Evolutionary conservation across 2,888 invertebrate species (phyloP).

Genomic region (Meteorus cinctellus): DNA sequence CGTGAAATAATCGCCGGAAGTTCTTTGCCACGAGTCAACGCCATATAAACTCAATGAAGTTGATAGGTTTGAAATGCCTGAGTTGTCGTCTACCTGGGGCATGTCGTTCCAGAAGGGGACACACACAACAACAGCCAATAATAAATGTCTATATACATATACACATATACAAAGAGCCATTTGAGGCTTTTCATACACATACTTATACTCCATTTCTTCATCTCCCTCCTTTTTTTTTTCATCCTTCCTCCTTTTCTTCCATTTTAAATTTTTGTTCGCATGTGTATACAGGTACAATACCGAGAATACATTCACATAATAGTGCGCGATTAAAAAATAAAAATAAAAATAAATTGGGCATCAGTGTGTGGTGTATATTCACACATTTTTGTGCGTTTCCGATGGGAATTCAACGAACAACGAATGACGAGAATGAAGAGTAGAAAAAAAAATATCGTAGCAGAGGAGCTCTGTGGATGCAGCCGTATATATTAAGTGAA

Average conservation of each 20-base stretch:
- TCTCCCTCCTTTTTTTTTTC: neutral
- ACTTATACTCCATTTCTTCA: neutral
- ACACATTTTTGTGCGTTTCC: neutral
- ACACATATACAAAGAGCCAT: neutral
- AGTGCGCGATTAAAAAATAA: neutral
- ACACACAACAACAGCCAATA: neutral
- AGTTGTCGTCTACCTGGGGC: constrained; percentile 6
- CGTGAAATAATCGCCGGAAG: constrained; percentile 19
- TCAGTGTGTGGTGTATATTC: constrained; percentile 7
- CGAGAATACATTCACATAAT: too few species aligned
- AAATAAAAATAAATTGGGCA: constrained; percentile 2
- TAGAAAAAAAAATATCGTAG: neutral
- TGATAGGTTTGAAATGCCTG: constrained; percentile 11
- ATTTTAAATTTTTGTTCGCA: neutral
- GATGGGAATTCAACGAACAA: constrained; percentile 2
- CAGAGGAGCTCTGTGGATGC: neutral
- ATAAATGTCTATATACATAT: neutral
- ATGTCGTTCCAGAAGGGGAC: constrained; percentile 8
- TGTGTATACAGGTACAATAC: too few species aligned
- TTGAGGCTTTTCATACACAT: neutral
- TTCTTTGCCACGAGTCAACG: constrained; percentile 19
- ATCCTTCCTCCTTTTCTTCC: neutral
- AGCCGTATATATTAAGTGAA: neutral
- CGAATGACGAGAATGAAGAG: neutral
- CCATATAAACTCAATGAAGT: constrained; percentile 15